Evolutionary conservation across 2,888 invertebrate genomes (phyloP).

Genomic region (Lamproptera curius): DNA sequence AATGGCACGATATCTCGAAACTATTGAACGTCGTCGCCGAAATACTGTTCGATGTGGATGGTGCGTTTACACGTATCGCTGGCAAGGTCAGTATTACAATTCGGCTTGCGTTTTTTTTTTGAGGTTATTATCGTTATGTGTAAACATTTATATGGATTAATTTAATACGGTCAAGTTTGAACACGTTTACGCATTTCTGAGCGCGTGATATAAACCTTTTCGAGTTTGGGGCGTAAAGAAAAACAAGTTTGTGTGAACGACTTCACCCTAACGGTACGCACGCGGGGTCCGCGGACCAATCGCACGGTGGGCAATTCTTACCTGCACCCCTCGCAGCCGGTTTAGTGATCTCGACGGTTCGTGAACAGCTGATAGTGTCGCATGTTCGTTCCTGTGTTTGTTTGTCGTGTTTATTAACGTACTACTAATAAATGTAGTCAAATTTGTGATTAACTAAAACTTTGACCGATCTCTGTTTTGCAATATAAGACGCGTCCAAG

Average conservation of each 20-base stretch:
- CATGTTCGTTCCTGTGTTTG: background rate
- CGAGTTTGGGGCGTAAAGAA: background rate
- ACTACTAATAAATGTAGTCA: constrained; percentile 7
- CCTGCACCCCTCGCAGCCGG: constrained; percentile 43
- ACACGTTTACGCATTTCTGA: too few species aligned
- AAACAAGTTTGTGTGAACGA: constrained; percentile 11
- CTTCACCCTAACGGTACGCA: constrained; percentile 13
- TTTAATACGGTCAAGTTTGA: background rate
- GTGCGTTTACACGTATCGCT: constrained; percentile 56
- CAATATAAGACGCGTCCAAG: too few species aligned
- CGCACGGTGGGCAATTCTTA: constrained; percentile 34
- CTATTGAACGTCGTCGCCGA: constrained; percentile 63
- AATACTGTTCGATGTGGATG: constrained; percentile 69
- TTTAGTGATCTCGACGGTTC: constrained; percentile 7
- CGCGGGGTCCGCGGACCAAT: constrained; percentile 13
- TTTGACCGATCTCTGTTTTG: constrained; percentile 26
- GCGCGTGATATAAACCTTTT: background rate
- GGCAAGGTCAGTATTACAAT: constrained; percentile 63
- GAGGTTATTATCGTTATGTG: too few species aligned
- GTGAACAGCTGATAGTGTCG: constrained; percentile 17
- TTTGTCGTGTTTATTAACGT: background rate
- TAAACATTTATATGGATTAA: too few species aligned
- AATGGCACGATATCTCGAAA: constrained; percentile 71
- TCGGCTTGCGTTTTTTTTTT: constrained; percentile 16
- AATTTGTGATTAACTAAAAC: constrained; percentile 15